Evolutionary conservation across 2,888 invertebrate species (phyloP).

Genomic region (Zelleria hepariella): DNA sequence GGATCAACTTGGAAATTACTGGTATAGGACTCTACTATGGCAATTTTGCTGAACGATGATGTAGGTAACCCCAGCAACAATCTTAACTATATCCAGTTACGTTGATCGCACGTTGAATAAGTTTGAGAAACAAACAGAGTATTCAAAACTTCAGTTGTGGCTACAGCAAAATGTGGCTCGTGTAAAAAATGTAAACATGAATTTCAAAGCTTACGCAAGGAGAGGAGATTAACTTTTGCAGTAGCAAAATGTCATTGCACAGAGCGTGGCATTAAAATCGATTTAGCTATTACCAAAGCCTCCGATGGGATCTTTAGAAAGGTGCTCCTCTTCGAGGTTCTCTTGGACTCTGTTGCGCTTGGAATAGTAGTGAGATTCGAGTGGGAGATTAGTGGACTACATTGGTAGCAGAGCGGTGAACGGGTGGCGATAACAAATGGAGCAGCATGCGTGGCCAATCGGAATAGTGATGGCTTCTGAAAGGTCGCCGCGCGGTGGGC

Average conservation of each 20-base stretch:
- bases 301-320: constrained; percentile 37
- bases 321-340: constrained; percentile 17
- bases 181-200: background rate
- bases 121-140: too few species aligned
- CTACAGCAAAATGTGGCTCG: background rate
- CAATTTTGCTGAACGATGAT: background rate
- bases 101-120: too few species aligned
- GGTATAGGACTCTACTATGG: background rate
- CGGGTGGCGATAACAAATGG: constrained; percentile 58
- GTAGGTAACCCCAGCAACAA: background rate
- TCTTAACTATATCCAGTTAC: too few species aligned
- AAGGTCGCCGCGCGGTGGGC: constrained; percentile 33
- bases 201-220: background rate
- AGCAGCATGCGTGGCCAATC: constrained; percentile 56
- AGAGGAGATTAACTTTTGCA: background rate
- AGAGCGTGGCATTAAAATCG: background rate
- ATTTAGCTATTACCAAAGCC: background rate
- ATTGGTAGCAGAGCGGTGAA: constrained; percentile 18
- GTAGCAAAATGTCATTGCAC: background rate
- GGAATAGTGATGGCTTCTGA: constrained; percentile 40
- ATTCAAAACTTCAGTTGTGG: too few species aligned
- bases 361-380: background rate
- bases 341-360: background rate
- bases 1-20: background rate
- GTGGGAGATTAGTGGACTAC: background rate